These are phyloP conservation scores for Thymelicus sylvestris DNA, from an alignment of 2,888 invertebrate genomes.

Conservation along the genomic window DNA sequence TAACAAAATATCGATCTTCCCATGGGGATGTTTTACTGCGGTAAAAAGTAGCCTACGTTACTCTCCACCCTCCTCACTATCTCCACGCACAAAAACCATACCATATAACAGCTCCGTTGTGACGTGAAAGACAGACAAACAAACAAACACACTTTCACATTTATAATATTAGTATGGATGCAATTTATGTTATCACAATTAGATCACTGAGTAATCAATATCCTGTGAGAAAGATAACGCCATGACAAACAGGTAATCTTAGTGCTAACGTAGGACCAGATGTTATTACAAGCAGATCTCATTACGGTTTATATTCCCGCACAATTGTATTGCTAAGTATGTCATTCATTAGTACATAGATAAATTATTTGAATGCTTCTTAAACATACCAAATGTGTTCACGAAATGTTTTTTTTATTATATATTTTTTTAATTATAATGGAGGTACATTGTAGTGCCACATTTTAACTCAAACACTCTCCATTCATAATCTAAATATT, in stretches of 20 bases:
- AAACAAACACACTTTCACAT: too few species aligned
- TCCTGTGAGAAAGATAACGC: conserved; percentile 19
- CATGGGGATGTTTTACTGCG: too few species aligned
- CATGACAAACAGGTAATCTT: conserved; percentile 14
- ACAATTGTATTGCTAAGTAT: conserved; percentile 3
- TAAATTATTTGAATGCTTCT: conserved; percentile 42
- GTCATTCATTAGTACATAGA: too few species aligned
- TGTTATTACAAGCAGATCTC: conserved; percentile 18
- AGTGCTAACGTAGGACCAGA: conserved; percentile 23
- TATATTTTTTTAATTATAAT: neutral
- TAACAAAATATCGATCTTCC: too few species aligned
- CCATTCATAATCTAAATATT: too few species aligned
- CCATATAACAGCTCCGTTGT: too few species aligned
- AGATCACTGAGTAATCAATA: conserved; percentile 17
- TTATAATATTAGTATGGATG: too few species aligned
- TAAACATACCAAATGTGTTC: conserved; percentile 24
- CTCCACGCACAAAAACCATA: too few species aligned
- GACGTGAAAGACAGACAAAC: too few species aligned
- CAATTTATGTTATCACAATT: neutral
- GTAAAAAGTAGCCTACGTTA: too few species aligned
- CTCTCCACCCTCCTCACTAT: too few species aligned
- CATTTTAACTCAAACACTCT: neutral
- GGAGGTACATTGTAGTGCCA: neutral
- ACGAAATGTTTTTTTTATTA: conserved; percentile 18
- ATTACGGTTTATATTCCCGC: conserved; percentile 21